These are phyloP conservation scores for Sciaenops ocellatus DNA, from an alignment of 2,797 vertebrate genomes.

Conservation along the genomic window DNA sequence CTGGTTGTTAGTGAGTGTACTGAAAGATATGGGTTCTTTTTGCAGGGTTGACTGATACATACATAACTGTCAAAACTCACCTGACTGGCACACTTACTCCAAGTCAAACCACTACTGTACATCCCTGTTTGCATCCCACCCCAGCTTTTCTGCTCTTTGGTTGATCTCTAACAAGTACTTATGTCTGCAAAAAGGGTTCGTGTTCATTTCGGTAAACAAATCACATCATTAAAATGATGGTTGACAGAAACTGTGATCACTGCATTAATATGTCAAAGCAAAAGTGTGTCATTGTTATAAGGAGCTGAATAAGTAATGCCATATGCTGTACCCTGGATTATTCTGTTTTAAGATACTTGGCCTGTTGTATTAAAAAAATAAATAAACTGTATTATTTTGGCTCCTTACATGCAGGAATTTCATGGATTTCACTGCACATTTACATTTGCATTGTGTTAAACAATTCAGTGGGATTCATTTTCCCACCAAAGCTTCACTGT, in stretches of 20 bases:
- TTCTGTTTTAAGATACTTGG: conserved; percentile 4
- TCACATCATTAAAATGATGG: background rate
- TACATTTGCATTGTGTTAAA: conserved; percentile 45
- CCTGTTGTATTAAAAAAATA: conserved; percentile 13
- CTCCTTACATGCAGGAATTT: conserved; percentile 35
- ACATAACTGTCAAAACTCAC: no score
- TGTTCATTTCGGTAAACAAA: background rate
- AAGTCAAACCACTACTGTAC: no score
- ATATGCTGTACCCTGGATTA: background rate
- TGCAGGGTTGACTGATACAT: no score
- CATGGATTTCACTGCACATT: conserved; percentile 41
- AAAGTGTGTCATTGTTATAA: background rate
- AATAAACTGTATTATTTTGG: conserved; percentile 28
- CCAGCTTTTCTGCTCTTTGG: no score
- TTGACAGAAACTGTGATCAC: background rate
- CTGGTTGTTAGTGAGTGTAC: no score
- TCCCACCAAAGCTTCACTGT: conserved; percentile 15
- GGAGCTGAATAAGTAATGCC: background rate
- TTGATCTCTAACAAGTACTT: no score
- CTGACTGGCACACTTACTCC: no score
- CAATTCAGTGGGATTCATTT: conserved; percentile 43
- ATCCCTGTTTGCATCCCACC: no score
- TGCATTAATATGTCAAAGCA: conserved; percentile 10
- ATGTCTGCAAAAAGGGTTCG: background rate
- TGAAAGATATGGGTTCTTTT: no score